phyloP scores from a whole-genome alignment of 1,140 invertebrate species.

The Ctenoplectra terminalis region DNA sequence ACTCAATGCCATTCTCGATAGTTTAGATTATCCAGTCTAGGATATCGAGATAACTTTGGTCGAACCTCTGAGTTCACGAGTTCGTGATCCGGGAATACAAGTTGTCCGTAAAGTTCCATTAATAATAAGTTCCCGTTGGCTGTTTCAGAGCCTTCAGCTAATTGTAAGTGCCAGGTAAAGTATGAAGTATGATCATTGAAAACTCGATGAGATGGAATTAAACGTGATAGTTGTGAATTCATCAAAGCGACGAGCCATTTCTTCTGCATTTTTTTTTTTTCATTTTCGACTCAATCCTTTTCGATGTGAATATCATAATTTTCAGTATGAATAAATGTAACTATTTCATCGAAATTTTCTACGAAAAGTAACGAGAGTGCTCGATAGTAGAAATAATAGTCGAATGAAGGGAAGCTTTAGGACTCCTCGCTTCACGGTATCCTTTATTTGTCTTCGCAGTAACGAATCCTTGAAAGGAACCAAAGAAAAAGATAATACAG shows the following conservation, averaged over 20 bases:
- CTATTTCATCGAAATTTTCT: background rate
- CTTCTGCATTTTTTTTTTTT: background rate
- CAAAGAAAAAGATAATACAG: too few species aligned
- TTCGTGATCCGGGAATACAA: conserved; percentile 11
- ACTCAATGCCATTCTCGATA: background rate
- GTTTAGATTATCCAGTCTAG: conserved; percentile 2
- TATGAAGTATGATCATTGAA: background rate
- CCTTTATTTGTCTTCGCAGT: background rate
- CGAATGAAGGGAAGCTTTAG: background rate
- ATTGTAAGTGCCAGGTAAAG: background rate
- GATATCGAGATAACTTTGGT: background rate
- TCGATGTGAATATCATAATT: background rate
- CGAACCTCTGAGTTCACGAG: background rate
- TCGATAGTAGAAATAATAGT: background rate
- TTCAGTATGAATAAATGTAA: background rate
- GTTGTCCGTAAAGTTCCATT: conserved; percentile 16
- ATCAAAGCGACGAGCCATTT: background rate
- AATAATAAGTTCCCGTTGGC: background rate
- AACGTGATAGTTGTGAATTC: background rate
- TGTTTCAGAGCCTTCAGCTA: background rate
- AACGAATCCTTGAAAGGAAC: background rate
- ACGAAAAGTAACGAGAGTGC: background rate
- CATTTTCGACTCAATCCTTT: background rate
- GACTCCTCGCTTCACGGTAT: background rate
- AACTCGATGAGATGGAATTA: background rate